phyloP scores from a whole-genome alignment of 2,888 invertebrate genomes.

The Trachelus iudaicus region DNA sequence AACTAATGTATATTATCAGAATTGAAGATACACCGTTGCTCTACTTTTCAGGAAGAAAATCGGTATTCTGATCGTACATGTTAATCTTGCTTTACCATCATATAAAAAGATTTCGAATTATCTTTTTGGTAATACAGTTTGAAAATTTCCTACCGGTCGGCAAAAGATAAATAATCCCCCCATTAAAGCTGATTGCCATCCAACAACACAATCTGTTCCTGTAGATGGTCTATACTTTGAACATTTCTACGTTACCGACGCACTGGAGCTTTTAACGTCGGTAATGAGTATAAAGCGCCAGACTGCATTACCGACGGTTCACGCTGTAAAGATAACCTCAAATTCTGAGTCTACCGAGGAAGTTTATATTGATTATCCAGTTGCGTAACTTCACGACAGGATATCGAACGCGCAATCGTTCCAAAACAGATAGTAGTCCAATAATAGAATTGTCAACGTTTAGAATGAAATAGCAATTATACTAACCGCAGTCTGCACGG shows the following conservation, averaged over 20 bases:
- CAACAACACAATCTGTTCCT: background rate
- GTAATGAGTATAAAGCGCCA: background rate
- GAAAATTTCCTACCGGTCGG: background rate
- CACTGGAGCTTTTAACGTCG: background rate
- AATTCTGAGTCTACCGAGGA: background rate
- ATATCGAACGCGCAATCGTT: background rate
- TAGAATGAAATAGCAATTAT: background rate
- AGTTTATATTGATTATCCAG: background rate
- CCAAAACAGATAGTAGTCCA: background rate
- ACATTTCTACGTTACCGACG: background rate
- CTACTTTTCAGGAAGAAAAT: background rate
- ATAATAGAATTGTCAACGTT: background rate
- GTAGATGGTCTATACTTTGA: background rate
- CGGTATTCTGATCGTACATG: background rate
- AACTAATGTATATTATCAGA: no score
- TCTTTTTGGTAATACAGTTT: background rate
- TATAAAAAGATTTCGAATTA: background rate
- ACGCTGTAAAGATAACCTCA: background rate
- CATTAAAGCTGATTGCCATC: background rate
- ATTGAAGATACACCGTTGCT: no score
- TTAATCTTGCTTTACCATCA: background rate
- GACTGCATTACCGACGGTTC: background rate
- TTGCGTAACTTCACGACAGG: background rate
- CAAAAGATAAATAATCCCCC: background rate
- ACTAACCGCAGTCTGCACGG: constrained; percentile 50